Conservation (phyloP, 2,113 vertebrate species). For the Eretmodus cyanostictus region DNA sequence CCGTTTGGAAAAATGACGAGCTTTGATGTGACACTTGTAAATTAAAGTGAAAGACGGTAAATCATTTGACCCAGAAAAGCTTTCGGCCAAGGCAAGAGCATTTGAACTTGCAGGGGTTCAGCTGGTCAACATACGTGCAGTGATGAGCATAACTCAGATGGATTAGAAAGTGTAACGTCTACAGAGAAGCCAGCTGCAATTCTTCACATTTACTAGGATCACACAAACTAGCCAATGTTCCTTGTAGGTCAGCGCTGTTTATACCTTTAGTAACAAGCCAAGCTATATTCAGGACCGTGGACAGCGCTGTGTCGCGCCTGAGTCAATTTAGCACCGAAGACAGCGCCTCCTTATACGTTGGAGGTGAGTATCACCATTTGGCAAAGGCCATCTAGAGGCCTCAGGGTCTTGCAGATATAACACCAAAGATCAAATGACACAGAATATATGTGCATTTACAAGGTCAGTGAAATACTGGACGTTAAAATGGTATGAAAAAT, state of each 20-base stretch:
- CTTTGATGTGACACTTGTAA: constrained; percentile 49
- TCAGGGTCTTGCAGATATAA: not conserved
- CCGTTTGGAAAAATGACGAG: constrained; percentile 22
- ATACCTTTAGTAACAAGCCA: not conserved
- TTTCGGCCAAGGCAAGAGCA: constrained; percentile 12
- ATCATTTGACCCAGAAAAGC: constrained; percentile 59
- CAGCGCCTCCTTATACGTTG: constrained; percentile 2
- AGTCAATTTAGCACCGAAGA: constrained; percentile 32
- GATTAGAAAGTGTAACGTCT: not conserved
- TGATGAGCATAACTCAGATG: not conserved
- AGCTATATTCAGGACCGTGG: constrained; percentile 14
- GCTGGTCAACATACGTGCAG: constrained; percentile 11
- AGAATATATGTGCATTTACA: not conserved
- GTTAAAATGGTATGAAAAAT: not conserved
- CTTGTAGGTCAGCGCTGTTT: not conserved
- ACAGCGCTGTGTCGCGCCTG: not conserved
- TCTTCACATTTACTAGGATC: not conserved
- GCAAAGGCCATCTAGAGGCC: not conserved
- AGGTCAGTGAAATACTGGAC: not conserved
- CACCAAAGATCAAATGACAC: not conserved
- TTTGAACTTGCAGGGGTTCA: constrained; percentile 19
- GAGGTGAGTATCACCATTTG: not conserved
- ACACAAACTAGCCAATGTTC: not conserved
- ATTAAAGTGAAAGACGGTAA: constrained; percentile 50
- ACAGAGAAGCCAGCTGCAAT: not conserved